Conservation (phyloP, 2,888 invertebrate genomes). For the Drepana falcataria region DNA sequence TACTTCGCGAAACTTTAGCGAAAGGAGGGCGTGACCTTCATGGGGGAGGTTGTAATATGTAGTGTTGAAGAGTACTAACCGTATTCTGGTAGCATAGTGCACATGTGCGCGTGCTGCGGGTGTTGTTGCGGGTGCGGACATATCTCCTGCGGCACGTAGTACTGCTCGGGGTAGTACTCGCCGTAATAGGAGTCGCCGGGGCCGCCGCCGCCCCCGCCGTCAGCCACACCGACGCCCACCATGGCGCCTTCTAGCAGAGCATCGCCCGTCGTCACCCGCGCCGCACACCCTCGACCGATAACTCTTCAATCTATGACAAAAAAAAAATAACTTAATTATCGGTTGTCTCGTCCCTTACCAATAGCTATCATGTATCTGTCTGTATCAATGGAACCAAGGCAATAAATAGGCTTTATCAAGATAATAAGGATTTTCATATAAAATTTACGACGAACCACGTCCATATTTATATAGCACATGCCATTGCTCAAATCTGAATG, state of each 20-base stretch:
- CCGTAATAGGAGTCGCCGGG: conserved; percentile 69
- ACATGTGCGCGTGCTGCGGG: conserved; percentile 81
- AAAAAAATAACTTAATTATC: conserved; percentile 2
- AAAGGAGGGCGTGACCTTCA: too few relatives aligned
- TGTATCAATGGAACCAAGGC: too few relatives aligned
- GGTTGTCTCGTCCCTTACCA: too few relatives aligned
- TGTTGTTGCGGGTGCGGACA: conserved; percentile 82
- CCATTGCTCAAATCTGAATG: too few relatives aligned
- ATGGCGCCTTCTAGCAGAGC: conserved; percentile 62
- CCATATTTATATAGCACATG: too few relatives aligned
- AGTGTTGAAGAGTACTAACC: conserved; percentile 69
- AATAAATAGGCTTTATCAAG: too few relatives aligned
- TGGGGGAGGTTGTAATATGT: too few relatives aligned
- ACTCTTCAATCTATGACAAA: conserved; percentile 52
- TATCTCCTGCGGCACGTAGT: conserved; percentile 78
- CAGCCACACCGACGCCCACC: conserved; percentile 74
- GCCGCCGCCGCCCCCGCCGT: conserved; percentile 61
- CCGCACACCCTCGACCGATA: conserved; percentile 38
- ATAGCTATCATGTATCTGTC: too few relatives aligned
- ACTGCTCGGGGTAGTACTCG: conserved; percentile 80
- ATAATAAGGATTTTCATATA: too few relatives aligned
- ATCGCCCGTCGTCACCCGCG: conserved; percentile 54
- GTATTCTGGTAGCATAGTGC: conserved; percentile 85
- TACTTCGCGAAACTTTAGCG: too few relatives aligned
- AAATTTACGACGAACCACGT: too few relatives aligned